These are phyloP conservation scores for Pelecanus crispus DNA, from an alignment of 2,113 vertebrate species.

Conservation along the genomic window DNA sequence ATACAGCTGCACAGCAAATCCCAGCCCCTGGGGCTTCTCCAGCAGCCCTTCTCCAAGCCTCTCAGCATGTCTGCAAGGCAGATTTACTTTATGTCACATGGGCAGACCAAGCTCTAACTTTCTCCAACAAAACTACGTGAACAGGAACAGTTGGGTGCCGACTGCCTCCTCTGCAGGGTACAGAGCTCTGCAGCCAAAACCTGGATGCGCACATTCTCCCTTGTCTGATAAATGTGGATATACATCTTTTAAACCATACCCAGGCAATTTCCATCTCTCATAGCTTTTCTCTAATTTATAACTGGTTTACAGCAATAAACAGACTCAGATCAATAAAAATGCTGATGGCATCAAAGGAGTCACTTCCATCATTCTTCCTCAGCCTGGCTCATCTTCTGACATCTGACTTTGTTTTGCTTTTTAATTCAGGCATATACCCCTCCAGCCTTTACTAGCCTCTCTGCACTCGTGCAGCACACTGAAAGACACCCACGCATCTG, in stretches of 20 bases:
- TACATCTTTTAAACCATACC: not conserved
- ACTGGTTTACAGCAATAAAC: slow-evolving; percentile 36
- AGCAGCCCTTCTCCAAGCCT: not conserved
- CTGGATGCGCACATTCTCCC: not conserved
- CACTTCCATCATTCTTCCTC: slow-evolving; percentile 15
- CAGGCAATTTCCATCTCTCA: not conserved
- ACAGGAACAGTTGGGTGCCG: not conserved
- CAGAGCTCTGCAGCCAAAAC: not conserved
- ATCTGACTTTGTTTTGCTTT: not conserved
- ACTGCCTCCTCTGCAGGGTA: not conserved
- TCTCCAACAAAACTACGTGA: not conserved
- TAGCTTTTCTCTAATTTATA: slow-evolving; percentile 29
- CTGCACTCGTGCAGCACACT: rapidly evolving
- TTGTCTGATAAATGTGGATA: not conserved
- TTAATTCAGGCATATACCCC: not conserved
- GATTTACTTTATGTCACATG: not conserved
- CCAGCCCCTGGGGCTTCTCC: not conserved
- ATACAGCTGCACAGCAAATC: not conserved
- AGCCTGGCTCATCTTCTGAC: not conserved
- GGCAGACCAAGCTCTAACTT: not conserved
- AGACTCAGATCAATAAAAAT: slow-evolving; percentile 37
- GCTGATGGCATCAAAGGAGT: not conserved
- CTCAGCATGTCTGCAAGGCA: not conserved
- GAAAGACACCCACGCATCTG: rapidly evolving
- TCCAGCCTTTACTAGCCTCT: not conserved